Conservation (phyloP, 92 coral and sea anemone species). For the Phenganax subtilis region DNA sequence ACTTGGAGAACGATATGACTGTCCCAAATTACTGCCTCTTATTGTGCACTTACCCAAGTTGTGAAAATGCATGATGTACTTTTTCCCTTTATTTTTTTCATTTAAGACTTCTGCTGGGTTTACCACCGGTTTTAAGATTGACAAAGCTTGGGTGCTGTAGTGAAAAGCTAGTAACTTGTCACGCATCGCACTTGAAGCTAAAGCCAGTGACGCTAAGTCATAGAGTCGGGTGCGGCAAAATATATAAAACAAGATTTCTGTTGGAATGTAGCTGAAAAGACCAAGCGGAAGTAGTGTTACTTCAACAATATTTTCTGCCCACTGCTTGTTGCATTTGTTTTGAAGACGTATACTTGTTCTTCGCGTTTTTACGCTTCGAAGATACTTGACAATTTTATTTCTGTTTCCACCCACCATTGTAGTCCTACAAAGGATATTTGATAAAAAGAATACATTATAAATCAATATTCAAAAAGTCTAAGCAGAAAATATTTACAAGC, state of each 20-base stretch:
- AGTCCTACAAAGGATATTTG: background rate
- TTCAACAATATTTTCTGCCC: conserved; percentile 27
- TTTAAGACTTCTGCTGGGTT: conserved; percentile 39
- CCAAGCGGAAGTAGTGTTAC: conserved; percentile 53
- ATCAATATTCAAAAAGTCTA: background rate
- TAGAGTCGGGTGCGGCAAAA: conserved; percentile 61
- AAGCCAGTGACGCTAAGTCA: conserved; percentile 71
- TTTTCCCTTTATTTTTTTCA: conserved; percentile 42
- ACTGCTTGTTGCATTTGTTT: conserved; percentile 38
- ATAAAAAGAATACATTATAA: background rate
- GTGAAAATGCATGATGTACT: conserved; percentile 65
- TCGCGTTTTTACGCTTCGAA: conserved; percentile 72
- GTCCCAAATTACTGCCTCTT: background rate
- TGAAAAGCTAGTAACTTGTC: conserved; percentile 65
- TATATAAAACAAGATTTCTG: conserved; percentile 69
- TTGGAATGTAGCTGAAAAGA: conserved; percentile 59
- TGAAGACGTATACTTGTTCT: conserved; percentile 47
- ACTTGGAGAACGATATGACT: no score
- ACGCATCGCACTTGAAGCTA: conserved; percentile 67
- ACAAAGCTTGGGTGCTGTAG: conserved; percentile 70
- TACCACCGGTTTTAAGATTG: conserved; percentile 63
- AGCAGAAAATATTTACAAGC: no score
- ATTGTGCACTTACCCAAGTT: conserved; percentile 67
- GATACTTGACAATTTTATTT: conserved; percentile 53
- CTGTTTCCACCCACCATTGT: conserved; percentile 8